These are phyloP conservation scores for Acestrorhynchus altus DNA, from an alignment of 2,797 vertebrate species.

Conservation along the genomic window DNA sequence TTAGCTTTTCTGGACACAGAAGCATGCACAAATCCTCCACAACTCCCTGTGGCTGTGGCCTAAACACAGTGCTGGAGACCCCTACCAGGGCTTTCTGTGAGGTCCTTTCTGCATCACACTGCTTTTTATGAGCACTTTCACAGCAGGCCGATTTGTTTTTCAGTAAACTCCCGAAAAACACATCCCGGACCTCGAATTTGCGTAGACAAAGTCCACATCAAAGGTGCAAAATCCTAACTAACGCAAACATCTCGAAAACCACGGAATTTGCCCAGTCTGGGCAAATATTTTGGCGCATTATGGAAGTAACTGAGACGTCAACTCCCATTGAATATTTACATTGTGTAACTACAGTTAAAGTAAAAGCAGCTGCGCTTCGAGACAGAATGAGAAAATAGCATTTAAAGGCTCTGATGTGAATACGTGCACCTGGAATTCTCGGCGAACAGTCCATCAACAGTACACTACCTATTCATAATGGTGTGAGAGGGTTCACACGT, in stretches of 20 bases:
- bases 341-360: not conserved
- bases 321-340: not conserved
- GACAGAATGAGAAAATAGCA: not conserved
- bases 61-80: not conserved
- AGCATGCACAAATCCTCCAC: not conserved
- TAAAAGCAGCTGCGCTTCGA: not conserved
- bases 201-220: not conserved
- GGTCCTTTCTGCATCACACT: slow-evolving; percentile 19
- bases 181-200: no score
- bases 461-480: not conserved
- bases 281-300: not conserved
- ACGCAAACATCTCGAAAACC: not conserved
- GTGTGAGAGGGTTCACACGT: not conserved
- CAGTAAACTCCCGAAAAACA: not conserved
- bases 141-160: not conserved
- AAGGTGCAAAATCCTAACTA: slow-evolving; percentile 22
- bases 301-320: not conserved
- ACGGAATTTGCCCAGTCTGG: not conserved
- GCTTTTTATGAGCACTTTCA: not conserved
- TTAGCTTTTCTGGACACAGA: slow-evolving; percentile 24
- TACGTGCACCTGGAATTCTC: not conserved
- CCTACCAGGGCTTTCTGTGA: not conserved
- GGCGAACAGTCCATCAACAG: not conserved
- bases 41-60: slow-evolving; percentile 6
- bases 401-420: not conserved